Percentiles rank a stretch among this genome's conserved stretches.
phyloP scores from a whole-genome alignment of 2,113 vertebrate genomes.

The Sterrhoptilus dennistouni region DNA sequence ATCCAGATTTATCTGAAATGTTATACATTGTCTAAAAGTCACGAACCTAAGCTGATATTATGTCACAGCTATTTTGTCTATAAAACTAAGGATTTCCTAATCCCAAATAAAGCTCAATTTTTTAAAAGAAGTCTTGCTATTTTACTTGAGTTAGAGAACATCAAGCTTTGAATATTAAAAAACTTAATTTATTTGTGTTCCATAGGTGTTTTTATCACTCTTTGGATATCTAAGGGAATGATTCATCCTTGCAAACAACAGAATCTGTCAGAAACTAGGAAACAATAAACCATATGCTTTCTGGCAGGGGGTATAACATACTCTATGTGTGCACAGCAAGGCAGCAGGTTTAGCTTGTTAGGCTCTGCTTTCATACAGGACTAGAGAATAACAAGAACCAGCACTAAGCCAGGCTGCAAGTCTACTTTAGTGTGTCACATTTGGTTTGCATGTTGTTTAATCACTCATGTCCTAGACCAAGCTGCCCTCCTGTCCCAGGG shows the following conservation, averaged over 20 bases:
- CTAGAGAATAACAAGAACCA: not conserved
- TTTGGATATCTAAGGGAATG: constrained; percentile 58
- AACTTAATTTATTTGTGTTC: constrained; percentile 41
- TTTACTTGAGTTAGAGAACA: constrained; percentile 49
- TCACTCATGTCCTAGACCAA: not conserved
- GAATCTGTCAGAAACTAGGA: not conserved
- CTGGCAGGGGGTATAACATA: not conserved
- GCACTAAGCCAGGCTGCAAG: not conserved
- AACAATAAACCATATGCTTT: not conserved
- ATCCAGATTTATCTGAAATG: not conserved
- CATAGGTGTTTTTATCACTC: constrained; percentile 33
- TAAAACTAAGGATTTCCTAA: constrained; percentile 25
- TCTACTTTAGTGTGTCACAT: not conserved
- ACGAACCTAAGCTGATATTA: not conserved
- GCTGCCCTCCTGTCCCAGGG: not conserved
- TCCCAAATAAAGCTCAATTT: not conserved
- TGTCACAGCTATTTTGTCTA: not conserved
- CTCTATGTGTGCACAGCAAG: not conserved
- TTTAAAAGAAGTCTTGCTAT: not conserved
- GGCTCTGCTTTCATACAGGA: not conserved
- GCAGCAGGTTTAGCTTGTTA: not conserved
- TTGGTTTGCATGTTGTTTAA: not conserved
- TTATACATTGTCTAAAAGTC: not conserved
- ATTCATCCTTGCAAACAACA: constrained; percentile 31
- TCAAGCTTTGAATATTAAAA: constrained; percentile 42